Base-by-base conservation (phyloP, 2,888 invertebrate species). In the Proisotoma minuta region DNA sequence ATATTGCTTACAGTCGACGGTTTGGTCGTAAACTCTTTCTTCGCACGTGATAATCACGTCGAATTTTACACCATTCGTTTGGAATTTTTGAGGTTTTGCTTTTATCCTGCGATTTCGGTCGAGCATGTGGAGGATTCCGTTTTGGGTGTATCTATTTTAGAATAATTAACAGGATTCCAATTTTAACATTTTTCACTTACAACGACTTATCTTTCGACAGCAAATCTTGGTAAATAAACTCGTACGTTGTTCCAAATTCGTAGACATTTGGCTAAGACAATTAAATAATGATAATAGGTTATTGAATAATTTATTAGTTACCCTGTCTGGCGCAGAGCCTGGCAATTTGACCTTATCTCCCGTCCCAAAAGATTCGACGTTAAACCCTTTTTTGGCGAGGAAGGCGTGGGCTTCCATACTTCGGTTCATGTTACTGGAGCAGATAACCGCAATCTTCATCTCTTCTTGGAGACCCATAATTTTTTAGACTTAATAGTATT, bases 371-470 rank as follows among this genome's bases (percentile, higher is more conserved):
- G 96, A 97, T 76, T 89, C 86, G 0, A 99, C 97, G 77, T 87
- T 87, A 77, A 92, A 98, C 15, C 98, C 98, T 76, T 96, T 96
- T 81, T 99, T 99, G 60, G 93, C 83, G 53, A 99, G 81, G 79
- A 96, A 95, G 62, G 91, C 91, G 81, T 99, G 99, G 18, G 98
- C 98, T 81, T 99, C 99, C 99, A 99, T 99, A 75, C 96, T 97
- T 63, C 99, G 84, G 78, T 99, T 99, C 94, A 99, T 99, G 78
- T 99, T 99, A 76, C 96, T 97, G 8, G 98, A 98, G 81, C 99
- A 99, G 73, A 96, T 91, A 59, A 99, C 95, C 24, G 98, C 98
- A 75, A 98, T 85, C 75, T 84, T 87, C 51, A 71, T 57, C 24
- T 65, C 67, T 18, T 71, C 68, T 40, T 63, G 52, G n/a, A 69